Evolutionary conservation across 2,797 vertebrate genomes (phyloP).

Genomic region (Adelosebastes latens): DNA sequence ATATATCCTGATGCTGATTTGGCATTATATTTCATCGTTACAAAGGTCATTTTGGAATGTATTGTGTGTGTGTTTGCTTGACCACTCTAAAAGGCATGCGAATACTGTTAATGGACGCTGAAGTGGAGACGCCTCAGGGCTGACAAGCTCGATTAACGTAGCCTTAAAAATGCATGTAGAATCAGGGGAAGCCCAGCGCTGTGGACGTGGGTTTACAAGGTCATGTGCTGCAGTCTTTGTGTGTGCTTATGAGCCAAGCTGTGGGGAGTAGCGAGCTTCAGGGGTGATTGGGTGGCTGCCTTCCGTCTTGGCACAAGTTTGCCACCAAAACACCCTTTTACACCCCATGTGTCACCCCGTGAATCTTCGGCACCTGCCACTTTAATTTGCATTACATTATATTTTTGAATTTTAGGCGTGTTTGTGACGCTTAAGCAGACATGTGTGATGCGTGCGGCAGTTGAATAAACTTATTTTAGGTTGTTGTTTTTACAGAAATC

Average conservation of each 20-base stretch:
- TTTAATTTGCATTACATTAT: constrained; percentile 18
- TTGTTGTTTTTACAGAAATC: neutral
- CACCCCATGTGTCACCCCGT: neutral
- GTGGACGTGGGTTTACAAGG: constrained; percentile 2
- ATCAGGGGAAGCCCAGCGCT: constrained; percentile 4
- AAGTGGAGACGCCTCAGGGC: constrained; percentile 44
- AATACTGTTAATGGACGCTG: constrained; percentile 25
- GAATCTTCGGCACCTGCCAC: constrained; percentile 24
- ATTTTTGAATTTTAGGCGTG: neutral
- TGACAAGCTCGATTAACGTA: constrained; percentile 55
- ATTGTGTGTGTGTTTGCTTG: constrained; percentile 1
- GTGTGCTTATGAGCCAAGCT: constrained; percentile 13
- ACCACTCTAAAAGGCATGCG: constrained; percentile 7
- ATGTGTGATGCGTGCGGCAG: neutral
- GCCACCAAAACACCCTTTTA: neutral
- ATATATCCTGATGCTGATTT: neutral
- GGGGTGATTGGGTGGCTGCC: constrained; percentile 8
- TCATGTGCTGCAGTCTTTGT: constrained; percentile 63
- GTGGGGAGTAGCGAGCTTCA: constrained; percentile 12
- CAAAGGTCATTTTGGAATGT: neutral
- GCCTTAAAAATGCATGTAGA: constrained; percentile 25
- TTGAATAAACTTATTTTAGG: neutral
- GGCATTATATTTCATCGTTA: neutral
- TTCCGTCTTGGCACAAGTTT: constrained; percentile 11
- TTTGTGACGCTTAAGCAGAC: neutral